Conservation (phyloP, 1,140 invertebrate species). For the Cotesia typhae region DNA sequence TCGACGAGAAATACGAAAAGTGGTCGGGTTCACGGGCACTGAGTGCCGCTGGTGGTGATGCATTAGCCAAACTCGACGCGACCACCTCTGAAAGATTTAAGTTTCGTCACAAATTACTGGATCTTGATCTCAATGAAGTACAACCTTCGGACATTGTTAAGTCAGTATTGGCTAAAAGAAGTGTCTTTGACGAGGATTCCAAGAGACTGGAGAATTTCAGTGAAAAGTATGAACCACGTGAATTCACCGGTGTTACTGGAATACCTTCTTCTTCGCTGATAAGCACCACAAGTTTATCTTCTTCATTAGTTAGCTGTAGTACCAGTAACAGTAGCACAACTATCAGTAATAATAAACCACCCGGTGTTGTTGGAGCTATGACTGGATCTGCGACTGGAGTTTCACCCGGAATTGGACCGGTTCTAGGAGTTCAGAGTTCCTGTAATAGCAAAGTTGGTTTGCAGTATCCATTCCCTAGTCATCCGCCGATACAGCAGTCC, state of each 20-base stretch:
- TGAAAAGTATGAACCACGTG: constrained; percentile 84
- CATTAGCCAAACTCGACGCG: constrained; percentile 69
- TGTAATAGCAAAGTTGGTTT: constrained; percentile 69
- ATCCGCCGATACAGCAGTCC: constrained; percentile 68
- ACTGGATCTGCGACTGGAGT: neutral
- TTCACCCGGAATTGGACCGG: constrained; percentile 32
- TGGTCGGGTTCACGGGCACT: constrained; percentile 78
- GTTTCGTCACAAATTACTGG: constrained; percentile 74
- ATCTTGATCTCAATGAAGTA: constrained; percentile 78
- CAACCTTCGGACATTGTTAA: constrained; percentile 95
- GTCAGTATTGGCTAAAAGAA: constrained; percentile 88
- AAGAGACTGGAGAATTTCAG: constrained; percentile 90
- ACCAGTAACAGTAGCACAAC: neutral
- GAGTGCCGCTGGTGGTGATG: constrained; percentile 69
- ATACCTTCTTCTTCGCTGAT: neutral
- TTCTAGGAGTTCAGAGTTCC: constrained; percentile 21
- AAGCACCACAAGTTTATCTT: constrained; percentile 3
- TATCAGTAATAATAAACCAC: neutral
- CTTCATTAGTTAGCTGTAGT: neutral
- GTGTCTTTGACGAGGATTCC: constrained; percentile 95
- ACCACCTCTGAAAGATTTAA: constrained; percentile 66
- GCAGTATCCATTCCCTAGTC: constrained; percentile 84
- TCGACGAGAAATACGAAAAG: constrained; percentile 93
- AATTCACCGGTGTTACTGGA: constrained; percentile 65
- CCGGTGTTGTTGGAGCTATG: neutral